Conservation (phyloP, 2,888 invertebrate species). For the Phytoseiulus persimilis region DNA sequence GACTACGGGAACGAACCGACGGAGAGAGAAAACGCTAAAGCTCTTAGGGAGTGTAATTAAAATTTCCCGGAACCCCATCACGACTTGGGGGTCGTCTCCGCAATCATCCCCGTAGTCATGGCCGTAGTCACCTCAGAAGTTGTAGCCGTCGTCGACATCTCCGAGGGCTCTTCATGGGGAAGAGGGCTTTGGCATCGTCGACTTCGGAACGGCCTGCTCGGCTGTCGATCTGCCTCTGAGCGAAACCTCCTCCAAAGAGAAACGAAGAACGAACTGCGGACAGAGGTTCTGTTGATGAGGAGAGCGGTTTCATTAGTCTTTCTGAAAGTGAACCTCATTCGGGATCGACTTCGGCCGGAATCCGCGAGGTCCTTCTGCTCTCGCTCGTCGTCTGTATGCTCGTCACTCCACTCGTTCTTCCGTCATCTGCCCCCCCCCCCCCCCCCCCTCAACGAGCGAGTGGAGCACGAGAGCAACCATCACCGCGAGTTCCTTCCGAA, state of each 20-base stretch:
- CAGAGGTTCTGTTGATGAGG: too few relatives aligned
- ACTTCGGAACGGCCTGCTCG: not conserved
- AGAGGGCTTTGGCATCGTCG: not conserved
- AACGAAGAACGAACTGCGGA: not conserved
- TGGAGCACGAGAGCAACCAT: too few relatives aligned
- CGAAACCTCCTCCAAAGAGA: not conserved
- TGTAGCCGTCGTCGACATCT: not conserved
- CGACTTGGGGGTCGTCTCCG: not conserved
- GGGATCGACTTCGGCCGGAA: too few relatives aligned
- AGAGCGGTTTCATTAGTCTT: too few relatives aligned
- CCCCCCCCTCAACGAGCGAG: too few relatives aligned
- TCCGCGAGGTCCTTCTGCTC: too few relatives aligned
- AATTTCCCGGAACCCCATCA: not conserved
- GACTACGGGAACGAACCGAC: not conserved
- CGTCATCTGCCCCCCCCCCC: too few relatives aligned
- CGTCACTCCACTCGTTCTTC: too few relatives aligned
- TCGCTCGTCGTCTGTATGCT: too few relatives aligned
- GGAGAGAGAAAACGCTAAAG: not conserved
- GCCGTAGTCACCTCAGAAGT: not conserved
- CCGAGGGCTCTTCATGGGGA: not conserved
- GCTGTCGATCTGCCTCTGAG: not conserved
- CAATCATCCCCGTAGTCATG: not conserved
- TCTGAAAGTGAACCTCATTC: too few relatives aligned
- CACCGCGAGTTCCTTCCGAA: too few relatives aligned
- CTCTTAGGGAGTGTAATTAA: constrained; percentile 5